Base-by-base conservation (phyloP, 2,113 vertebrate genomes). In the Cromileptes altivelis region DNA sequence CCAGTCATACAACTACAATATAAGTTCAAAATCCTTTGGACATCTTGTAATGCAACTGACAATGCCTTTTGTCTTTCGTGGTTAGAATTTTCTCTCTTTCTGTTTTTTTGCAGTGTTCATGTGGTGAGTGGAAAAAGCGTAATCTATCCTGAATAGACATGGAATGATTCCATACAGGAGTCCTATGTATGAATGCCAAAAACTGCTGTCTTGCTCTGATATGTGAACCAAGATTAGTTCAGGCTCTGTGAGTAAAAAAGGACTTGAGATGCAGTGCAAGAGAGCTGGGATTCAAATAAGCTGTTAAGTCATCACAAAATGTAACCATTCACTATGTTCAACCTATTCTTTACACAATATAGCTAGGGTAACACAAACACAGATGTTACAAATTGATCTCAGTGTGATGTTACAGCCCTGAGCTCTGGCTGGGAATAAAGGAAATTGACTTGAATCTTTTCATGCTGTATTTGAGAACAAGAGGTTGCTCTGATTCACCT, bases 381-480 rank as follows among this genome's bases (percentile, higher is more conserved):
- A 85, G 75, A 80, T 72, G 75, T 77, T 79, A 69, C 60, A 52
- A 85, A 82, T 75, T 85, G 84, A 91, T 91, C 78, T 83, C 72
- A 47, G 78, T 77, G 70, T 74, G 75, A 77, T 72, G 57, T 62
- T 81, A 45, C 80, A 88, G 89, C 86, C 70, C 65, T 83, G 55
- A 88, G 80, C 83, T 53, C 58, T 53, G 4, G 50, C 78, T 72
- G 74, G 40, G 76, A 85, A 80, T 69, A 86, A 64, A 74, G 85
- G 84, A 87, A 90, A 90, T 86, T 80, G 89, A 92, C 89, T 89
- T 85, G 88, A 90, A 89, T 86, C 85, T 85, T 68, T 90, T 86
- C 81, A 86, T 89, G 89, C 82, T 89, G 67, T 85, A 88, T 90
- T 91, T 86, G 82, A 91, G 79, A 89, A 92, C 89, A 86, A 89